Evolutionary conservation across 2,888 invertebrate species (phyloP).

Genomic region (Adelphocoris suturalis): DNA sequence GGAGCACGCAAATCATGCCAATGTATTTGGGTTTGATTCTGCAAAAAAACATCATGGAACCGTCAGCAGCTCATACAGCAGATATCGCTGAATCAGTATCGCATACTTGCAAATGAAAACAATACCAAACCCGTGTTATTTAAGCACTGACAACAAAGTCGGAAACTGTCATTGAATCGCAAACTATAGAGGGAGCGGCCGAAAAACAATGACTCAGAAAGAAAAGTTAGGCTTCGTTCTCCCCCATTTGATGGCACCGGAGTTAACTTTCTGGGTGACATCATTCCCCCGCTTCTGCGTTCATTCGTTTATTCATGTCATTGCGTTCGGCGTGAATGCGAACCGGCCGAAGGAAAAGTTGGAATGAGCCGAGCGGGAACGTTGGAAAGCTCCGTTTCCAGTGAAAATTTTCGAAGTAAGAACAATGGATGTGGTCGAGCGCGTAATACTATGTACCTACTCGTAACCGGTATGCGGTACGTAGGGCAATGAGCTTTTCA

Average conservation of each 20-base stretch:
- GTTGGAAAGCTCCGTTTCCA: slow-evolving; percentile 9
- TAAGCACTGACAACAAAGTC: background rate
- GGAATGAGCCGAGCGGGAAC: background rate
- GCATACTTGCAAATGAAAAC: background rate
- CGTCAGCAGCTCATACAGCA: no score
- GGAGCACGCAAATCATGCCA: no score
- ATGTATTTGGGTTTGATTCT: no score
- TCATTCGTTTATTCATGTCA: background rate
- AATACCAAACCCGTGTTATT: background rate
- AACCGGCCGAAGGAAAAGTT: background rate
- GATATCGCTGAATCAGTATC: no score
- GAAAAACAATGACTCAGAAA: background rate
- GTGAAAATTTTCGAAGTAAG: background rate
- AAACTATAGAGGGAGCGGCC: background rate
- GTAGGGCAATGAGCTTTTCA: no score
- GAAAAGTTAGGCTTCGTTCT: background rate
- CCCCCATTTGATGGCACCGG: background rate
- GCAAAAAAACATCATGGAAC: no score
- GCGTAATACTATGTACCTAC: background rate
- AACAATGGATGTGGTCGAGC: background rate
- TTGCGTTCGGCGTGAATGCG: background rate
- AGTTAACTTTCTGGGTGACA: slow-evolving; percentile 2
- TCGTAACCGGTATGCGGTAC: no score
- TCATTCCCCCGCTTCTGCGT: background rate
- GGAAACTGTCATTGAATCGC: slow-evolving; percentile 15